Conservation (phyloP, 30 jellyfish, hydroid and myxozoan species). For the Calvadosia cruxmelitensis region DNA sequence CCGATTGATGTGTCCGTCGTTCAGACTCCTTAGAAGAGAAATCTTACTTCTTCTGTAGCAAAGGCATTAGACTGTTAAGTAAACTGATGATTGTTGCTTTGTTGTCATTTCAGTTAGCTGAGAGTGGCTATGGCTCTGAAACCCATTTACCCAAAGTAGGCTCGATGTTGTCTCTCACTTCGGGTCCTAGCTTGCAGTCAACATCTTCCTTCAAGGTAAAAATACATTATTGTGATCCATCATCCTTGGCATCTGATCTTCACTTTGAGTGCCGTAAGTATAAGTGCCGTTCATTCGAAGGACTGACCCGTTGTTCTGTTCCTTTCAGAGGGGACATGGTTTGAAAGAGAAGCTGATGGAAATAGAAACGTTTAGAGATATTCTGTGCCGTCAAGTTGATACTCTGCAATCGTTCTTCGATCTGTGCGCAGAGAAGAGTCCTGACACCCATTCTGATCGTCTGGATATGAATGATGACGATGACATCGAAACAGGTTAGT, state of each 20-base stretch:
- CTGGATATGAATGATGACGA: slow-evolving; percentile 64
- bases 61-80: too few species aligned
- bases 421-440: slow-evolving; percentile 58
- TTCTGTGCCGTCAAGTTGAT: slow-evolving; percentile 76
- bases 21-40: too few species aligned
- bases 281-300: too few species aligned
- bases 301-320: too few species aligned
- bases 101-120: slow-evolving; percentile 58
- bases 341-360: slow-evolving; percentile 76
- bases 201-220: slow-evolving; percentile 81
- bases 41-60: too few species aligned
- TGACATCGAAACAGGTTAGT: slow-evolving; percentile 56
- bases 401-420: slow-evolving; percentile 82
- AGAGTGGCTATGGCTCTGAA: slow-evolving; percentile 93
- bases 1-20: too few species aligned
- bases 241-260: too few species aligned
- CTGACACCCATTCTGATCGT: slow-evolving; percentile 11
- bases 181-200: slow-evolving; percentile 84
- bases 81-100: too few species aligned
- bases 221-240: too few species aligned
- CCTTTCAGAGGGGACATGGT: slow-evolving; percentile 72
- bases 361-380: slow-evolving; percentile 91
- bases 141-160: slow-evolving; percentile 94
- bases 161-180: slow-evolving; percentile 58
- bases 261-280: too few species aligned